A percentile compares a stretch with the other conserved stretches of the same genome.
phyloP scores from a whole-genome alignment of 1,140 invertebrate species.

The Andrena cerasifolii region DNA sequence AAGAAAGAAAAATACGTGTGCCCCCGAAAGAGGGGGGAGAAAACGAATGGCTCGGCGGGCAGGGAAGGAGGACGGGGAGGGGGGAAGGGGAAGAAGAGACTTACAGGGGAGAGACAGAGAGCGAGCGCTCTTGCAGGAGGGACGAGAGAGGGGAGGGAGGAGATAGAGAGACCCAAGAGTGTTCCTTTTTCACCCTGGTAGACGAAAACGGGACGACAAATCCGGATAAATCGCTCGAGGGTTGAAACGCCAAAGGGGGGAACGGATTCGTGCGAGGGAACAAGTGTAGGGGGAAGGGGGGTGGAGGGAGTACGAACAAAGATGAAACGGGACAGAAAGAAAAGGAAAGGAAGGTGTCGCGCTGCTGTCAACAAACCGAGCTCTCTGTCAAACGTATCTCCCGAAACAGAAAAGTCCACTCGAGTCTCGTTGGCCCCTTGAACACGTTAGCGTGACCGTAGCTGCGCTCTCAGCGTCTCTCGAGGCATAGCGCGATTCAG shows the following conservation, averaged over 20 bases:
- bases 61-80: conserved; percentile 10
- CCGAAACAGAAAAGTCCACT: background rate
- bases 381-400: conserved; percentile 9
- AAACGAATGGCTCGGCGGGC: conserved; percentile 20
- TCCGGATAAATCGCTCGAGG: conserved; percentile 33
- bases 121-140: too few relatives aligned
- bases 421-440: background rate
- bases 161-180: background rate
- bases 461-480: conserved; percentile 22
- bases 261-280: background rate
- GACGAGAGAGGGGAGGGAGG: background rate
- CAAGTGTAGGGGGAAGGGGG: too few relatives aligned
- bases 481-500: conserved; percentile 39
- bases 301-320: background rate
- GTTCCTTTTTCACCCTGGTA: conserved; percentile 25
- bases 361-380: conserved; percentile 39
- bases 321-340: background rate
- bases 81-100: background rate
- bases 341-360: conserved; percentile 22
- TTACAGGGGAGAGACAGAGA: background rate
- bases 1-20: conserved; percentile 34
- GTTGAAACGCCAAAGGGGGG: conserved; percentile 12
- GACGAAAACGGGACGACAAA: conserved; percentile 27
- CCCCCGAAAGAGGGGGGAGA: conserved; percentile 9
- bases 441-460: conserved; percentile 20